These are phyloP conservation scores for Mactromeris polynyma DNA, from an alignment of 2,888 invertebrate species.

Conservation along the genomic window DNA sequence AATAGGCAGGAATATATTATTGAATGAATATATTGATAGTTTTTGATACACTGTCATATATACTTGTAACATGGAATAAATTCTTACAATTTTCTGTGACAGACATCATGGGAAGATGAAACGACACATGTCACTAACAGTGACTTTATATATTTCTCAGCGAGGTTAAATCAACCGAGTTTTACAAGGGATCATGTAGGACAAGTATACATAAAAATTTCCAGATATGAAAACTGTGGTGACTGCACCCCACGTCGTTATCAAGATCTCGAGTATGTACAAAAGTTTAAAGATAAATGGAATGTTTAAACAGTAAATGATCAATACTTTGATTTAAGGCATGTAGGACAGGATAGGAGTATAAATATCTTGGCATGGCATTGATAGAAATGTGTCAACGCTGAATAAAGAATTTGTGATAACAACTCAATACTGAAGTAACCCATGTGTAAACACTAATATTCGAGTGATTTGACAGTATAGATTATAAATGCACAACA, in stretches of 20 bases:
- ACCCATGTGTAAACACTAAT: too few species aligned
- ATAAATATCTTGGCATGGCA: not conserved
- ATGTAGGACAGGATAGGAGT: not conserved
- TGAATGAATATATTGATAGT: too few species aligned
- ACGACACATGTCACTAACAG: too few species aligned
- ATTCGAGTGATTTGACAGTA: too few species aligned
- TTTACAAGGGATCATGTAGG: not conserved
- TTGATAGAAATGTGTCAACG: not conserved
- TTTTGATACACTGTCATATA: too few species aligned
- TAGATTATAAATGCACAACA: too few species aligned
- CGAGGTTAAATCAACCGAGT: not conserved
- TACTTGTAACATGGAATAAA: too few species aligned
- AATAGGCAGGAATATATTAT: too few species aligned
- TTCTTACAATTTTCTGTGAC: too few species aligned
- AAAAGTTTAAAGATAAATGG: constrained; percentile 13
- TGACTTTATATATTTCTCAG: not conserved
- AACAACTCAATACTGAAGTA: not conserved
- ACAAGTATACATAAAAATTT: constrained; percentile 7
- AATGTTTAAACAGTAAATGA: not conserved
- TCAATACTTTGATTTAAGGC: not conserved
- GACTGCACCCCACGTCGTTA: not conserved
- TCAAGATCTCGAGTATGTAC: constrained; percentile 1
- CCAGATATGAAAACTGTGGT: not conserved
- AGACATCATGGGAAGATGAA: too few species aligned
- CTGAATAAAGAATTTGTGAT: not conserved